Evolutionary conservation across 2,888 invertebrate species (phyloP), one percentile per base, ranked within the genome.

Genomic region (Apotomis turbidana): DNA sequence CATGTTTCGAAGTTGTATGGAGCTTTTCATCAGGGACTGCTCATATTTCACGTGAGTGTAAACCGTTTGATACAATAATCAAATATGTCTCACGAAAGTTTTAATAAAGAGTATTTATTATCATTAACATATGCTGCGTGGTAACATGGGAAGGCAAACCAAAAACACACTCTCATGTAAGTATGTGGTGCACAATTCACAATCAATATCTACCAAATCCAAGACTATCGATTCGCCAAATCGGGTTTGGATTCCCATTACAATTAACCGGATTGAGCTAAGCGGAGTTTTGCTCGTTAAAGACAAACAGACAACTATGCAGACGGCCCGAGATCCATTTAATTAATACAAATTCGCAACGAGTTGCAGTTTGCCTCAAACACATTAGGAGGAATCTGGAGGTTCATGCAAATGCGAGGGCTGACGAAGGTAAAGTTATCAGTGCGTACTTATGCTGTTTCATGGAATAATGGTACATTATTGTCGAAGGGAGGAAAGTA

Each of bases 261-360:
- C 55, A 67, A 67, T 44, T 70, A 64, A 68, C 71, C 51, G 44
- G 49, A 71, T 71, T 57, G 61, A 71, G 71, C 70, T 70, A 70
- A 62, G 69, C 64, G 44, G 54, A 57, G 60, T 60, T 71, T 71
- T 70, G 67, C 70, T 63, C 62, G 75, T 74, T 70, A 70, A 77
- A 77, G 74, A 77, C 78, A 76, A 78, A 77, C 77, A 75, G 73
- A 44, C 74, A 79, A 79, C 79, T 79, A 79, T 79, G 78, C 78
- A 79, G 79, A 79, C 79, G 74, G 63, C 61, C 73, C 75, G 76
- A 57, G 61, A 78, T 76, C 76, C 76, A 75, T 78, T 79, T 79
- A 78, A 79, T 79, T 79, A 78, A 73, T 76, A 76, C 70, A 74
- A 63, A 76, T 76, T 77, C 70, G 63, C 68, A 51, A 63, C 58